phyloP scores from a whole-genome alignment of 37 sponge, comb jelly and placozoan species.

The Hormiphora californensis region DNA sequence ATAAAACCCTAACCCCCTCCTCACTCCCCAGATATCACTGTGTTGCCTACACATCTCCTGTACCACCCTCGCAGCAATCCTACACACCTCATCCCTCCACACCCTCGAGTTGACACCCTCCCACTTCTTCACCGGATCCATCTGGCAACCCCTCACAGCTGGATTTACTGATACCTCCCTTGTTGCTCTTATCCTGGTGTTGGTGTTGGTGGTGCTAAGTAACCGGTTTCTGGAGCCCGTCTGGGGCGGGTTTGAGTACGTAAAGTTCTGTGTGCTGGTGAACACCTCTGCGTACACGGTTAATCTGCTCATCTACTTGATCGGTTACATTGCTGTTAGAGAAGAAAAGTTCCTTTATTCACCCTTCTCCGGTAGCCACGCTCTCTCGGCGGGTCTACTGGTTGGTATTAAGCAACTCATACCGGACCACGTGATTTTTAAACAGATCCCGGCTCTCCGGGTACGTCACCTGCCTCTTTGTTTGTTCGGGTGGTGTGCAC shows the following conservation, averaged over 20 bases:
- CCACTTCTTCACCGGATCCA: background rate
- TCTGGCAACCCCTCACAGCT: slow-evolving; percentile 19
- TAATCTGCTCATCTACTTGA: background rate
- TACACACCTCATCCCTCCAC: background rate
- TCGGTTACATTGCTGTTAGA: background rate
- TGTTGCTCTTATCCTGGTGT: background rate
- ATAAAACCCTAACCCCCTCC: no score
- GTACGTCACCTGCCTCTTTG: slow-evolving; percentile 13
- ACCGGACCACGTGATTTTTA: slow-evolving; percentile 29
- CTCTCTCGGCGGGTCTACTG: background rate
- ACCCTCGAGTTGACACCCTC: slow-evolving; percentile 34
- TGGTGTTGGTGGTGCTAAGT: background rate
- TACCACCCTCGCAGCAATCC: slow-evolving; percentile 6
- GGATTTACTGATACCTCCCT: slow-evolving; percentile 6
- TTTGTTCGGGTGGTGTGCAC: background rate
- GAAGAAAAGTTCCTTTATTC: slow-evolving; percentile 42
- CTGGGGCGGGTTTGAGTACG: slow-evolving; percentile 25
- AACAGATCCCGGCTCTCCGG: background rate
- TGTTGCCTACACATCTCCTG: no score
- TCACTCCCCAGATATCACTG: no score
- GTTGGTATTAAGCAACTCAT: slow-evolving; percentile 30
- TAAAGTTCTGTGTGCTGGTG: slow-evolving; percentile 23
- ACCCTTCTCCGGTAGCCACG: slow-evolving; percentile 16
- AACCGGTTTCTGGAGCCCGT: slow-evolving; percentile 42
- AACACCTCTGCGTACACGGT: background rate